Conservation (phyloP, 2,888 invertebrate species). For the Brachypterus glaber region DNA sequence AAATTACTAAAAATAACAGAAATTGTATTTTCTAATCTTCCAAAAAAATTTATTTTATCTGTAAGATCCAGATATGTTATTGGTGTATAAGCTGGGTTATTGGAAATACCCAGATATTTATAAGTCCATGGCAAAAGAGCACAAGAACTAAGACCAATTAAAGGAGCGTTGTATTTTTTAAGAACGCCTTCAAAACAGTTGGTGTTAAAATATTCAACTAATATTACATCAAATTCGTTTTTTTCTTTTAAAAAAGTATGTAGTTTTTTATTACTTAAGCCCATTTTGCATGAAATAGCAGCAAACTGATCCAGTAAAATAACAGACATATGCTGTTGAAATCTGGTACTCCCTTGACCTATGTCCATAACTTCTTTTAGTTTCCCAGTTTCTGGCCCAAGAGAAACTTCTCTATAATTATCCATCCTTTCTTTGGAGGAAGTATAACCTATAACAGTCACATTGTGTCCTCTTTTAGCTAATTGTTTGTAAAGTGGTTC, state of each 20-base stretch:
- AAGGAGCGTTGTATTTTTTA: slow-evolving; percentile 52
- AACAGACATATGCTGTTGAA: slow-evolving; percentile 14
- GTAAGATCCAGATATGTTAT: slow-evolving; percentile 36
- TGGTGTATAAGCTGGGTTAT: slow-evolving; percentile 40
- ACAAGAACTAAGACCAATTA: slow-evolving; percentile 44
- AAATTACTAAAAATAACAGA: slow-evolving; percentile 16
- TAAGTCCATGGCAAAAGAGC: slow-evolving; percentile 41
- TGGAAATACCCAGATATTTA: slow-evolving; percentile 40
- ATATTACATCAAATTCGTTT: slow-evolving; percentile 52
- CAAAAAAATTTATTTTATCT: slow-evolving; percentile 27
- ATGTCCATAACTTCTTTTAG: slow-evolving; percentile 12
- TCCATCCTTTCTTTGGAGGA: slow-evolving; percentile 42
- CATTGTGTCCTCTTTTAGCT: slow-evolving; percentile 52
- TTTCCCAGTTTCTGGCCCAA: slow-evolving; percentile 24
- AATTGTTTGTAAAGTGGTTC: slow-evolving; percentile 52
- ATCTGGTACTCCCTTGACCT: slow-evolving; percentile 7
- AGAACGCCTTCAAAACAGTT: slow-evolving; percentile 59
- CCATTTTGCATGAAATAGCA: slow-evolving; percentile 19
- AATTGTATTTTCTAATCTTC: slow-evolving; percentile 28
- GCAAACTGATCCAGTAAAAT: no score
- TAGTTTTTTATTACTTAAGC: slow-evolving; percentile 31
- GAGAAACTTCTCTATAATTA: slow-evolving; percentile 51
- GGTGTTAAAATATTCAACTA: slow-evolving; percentile 59
- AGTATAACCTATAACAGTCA: slow-evolving; percentile 60
- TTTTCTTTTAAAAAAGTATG: slow-evolving; percentile 37